Evolutionary conservation across 1,140 invertebrate species (phyloP).

Genomic region (Drosophila auraria): DNA sequence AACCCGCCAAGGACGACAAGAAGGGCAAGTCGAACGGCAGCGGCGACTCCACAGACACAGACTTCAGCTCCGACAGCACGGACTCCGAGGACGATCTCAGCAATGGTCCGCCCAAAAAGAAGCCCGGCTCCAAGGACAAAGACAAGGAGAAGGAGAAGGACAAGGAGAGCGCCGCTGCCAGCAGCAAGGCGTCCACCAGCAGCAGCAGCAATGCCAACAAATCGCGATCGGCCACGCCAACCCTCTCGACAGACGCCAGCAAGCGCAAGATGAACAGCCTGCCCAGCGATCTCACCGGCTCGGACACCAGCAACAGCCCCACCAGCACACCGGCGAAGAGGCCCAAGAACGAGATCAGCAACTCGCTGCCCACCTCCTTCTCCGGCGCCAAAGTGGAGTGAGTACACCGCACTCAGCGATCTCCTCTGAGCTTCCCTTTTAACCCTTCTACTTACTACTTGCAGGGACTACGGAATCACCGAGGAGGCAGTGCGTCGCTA

Average conservation of each 20-base stretch:
- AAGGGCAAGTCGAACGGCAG: conserved; percentile 85
- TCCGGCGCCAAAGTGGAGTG: conserved; percentile 81
- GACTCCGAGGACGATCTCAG: conserved; percentile 87
- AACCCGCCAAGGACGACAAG: conserved; percentile 88
- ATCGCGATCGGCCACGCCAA: conserved; percentile 89
- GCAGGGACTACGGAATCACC: conserved; percentile 94
- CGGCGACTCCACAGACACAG: conserved; percentile 88
- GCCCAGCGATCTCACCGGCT: conserved; percentile 86
- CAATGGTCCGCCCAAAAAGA: conserved; percentile 85
- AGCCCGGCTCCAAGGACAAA: conserved; percentile 59
- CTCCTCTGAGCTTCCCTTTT: neutral
- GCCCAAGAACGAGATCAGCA: conserved; percentile 86
- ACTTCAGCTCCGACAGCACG: conserved; percentile 91
- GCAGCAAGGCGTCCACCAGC: conserved; percentile 56
- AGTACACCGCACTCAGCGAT: conserved; percentile 11
- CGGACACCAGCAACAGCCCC: conserved; percentile 84
- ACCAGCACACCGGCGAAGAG: conserved; percentile 87
- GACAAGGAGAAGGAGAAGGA: conserved; percentile 65
- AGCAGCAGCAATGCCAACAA: conserved; percentile 85
- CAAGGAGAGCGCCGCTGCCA: conserved; percentile 67
- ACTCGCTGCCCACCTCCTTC: conserved; percentile 78
- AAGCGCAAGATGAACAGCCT: conserved; percentile 86
- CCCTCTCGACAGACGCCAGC: conserved; percentile 73
- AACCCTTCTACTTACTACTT: conserved; percentile 72
- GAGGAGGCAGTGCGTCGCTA: conserved; percentile 97